Base-by-base conservation (phyloP, 2,113 vertebrate species). In the Oxygymnocypris stewartii region DNA sequence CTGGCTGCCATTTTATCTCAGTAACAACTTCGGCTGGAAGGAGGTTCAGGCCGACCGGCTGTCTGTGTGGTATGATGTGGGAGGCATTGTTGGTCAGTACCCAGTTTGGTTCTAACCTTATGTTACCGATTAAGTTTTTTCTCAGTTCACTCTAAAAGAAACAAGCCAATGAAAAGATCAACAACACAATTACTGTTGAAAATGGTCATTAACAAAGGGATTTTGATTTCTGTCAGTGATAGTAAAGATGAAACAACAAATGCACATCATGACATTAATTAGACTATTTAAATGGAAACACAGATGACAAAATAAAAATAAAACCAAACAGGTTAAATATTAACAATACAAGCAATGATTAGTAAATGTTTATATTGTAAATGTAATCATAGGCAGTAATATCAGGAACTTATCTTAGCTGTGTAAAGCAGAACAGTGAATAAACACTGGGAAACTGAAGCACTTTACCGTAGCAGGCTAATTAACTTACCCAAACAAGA, bases 1-100 rank as follows among this genome's bases (percentile, higher is more conserved):
- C 94, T 99, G 98, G 98, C 93, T 99, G 82, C 97, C 98, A 1
- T 99, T 98, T 92, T 99, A 99, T 93, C 95, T 99, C 95, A 98
- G 96, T 91, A 96, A 91, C 90, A 98, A 98, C 93, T 99, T 96
- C 18, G 87, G 92, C 82, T 99, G 97, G 97, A 97, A 97, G 90
- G 98, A 99, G 91, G 96, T 95, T 0, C 95, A 99, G 90, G 96
- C 98, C 1, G 98, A 99, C 94, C 94, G 96, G 61, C 92, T 99
- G 82, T 99, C 98, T 0, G 96, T 99, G 84, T 99, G 98, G 97
- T 99, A 99, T 31, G 98, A 99, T 2, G 98, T 99, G 0, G 98
- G 97, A 76, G 98, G 98, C 80, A 99, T 99, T 85, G 54, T 98
- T 91, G 98, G 98, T 98, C 91, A 90, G 95, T 75, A 47, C 69